Percentiles rank a stretch among this genome's conserved stretches.
These are phyloP conservation scores for Trachelus tabidus DNA, from an alignment of 2,888 invertebrate genomes.

Conservation along the genomic window DNA sequence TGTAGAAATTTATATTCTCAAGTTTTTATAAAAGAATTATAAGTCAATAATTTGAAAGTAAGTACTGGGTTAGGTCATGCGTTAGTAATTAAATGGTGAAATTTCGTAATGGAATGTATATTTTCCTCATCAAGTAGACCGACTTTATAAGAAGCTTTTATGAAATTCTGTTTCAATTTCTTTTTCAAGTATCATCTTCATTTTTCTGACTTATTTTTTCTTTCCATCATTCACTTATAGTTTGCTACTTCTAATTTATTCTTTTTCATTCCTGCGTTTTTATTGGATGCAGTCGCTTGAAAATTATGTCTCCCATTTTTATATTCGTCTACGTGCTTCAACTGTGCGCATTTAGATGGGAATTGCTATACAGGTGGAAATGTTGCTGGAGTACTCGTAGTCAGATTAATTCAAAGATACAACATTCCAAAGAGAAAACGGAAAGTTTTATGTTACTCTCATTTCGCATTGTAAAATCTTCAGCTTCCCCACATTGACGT, in stretches of 20 bases:
- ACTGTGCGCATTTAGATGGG: too few relatives aligned
- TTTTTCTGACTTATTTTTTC: neutral
- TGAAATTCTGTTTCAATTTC: neutral
- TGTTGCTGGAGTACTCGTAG: too few relatives aligned
- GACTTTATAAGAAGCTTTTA: neutral
- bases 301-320: too few relatives aligned
- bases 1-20: neutral
- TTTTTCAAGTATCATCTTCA: neutral
- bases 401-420: too few relatives aligned
- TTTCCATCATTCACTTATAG: neutral
- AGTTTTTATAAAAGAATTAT: neutral
- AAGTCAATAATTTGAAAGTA: neutral
- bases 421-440: too few relatives aligned
- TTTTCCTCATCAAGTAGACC: neutral
- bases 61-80: neutral
- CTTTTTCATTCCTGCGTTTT: neutral
- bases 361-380: too few relatives aligned
- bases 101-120: neutral
- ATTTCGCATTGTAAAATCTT: too few relatives aligned
- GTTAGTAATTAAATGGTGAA: neutral
- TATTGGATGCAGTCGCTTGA: neutral
- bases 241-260: neutral
- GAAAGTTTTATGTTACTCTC: too few relatives aligned
- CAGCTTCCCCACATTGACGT: too few relatives aligned
- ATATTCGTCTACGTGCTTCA: too few relatives aligned